These are phyloP conservation scores for Dolichotis patagonum DNA, from an alignment of 2,113 vertebrate genomes.

Conservation along the genomic window DNA sequence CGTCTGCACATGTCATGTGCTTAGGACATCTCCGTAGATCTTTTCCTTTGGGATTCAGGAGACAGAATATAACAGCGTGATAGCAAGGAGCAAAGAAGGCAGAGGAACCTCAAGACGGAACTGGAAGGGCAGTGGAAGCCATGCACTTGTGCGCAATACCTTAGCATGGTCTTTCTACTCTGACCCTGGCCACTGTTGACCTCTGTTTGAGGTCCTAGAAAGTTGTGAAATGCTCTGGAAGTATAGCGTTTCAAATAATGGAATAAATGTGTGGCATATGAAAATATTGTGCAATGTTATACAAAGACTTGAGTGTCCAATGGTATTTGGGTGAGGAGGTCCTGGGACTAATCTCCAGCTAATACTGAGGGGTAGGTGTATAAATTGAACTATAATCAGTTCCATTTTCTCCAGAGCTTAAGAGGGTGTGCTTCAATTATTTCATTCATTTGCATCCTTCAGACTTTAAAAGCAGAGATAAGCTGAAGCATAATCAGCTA, in stretches of 20 bases:
- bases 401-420: background rate
- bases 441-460: background rate
- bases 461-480: background rate
- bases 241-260: background rate
- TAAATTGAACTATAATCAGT: background rate
- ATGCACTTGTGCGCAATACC: accelerated
- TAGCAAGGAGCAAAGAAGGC: background rate
- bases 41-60: background rate
- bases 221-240: background rate
- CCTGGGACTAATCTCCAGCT: background rate
- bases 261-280: background rate
- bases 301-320: background rate
- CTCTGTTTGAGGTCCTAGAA: background rate
- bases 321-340: background rate
- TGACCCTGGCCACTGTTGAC: background rate
- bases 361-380: background rate
- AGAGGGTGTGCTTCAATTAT: background rate
- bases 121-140: background rate
- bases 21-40: background rate
- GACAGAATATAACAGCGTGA: background rate
- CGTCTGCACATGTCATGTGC: accelerated
- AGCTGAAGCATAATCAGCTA: background rate
- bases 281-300: background rate
- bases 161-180: background rate
- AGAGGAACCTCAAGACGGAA: background rate